Conservation (phyloP, 2,797 vertebrate genomes). For the Distichodus sexfasciatus region DNA sequence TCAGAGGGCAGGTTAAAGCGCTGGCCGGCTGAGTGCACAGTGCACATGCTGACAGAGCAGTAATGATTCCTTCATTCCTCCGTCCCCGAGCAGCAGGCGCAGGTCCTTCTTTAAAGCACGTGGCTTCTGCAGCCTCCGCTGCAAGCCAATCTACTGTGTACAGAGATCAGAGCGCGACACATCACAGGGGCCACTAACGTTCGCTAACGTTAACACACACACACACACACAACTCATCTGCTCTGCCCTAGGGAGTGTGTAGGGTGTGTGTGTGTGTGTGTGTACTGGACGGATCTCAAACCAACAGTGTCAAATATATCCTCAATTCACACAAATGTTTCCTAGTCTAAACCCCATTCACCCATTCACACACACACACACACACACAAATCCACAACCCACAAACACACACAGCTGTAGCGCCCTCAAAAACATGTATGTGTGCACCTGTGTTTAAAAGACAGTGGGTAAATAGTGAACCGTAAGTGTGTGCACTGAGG, state of each 20-base stretch:
- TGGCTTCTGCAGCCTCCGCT: constrained; percentile 68
- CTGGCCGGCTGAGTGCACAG: constrained; percentile 50
- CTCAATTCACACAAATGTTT: too few species aligned
- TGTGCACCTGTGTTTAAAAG: background rate
- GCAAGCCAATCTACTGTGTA: constrained; percentile 88
- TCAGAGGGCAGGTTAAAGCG: constrained; percentile 51
- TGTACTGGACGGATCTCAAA: too few species aligned
- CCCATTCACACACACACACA: too few species aligned
- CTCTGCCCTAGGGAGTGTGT: constrained; percentile 80
- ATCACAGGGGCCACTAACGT: constrained; percentile 91
- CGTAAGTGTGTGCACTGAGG: constrained; percentile 8
- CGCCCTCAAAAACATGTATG: too few species aligned
- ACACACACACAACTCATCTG: constrained; percentile 84
- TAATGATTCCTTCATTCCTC: constrained; percentile 70
- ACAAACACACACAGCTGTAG: too few species aligned
- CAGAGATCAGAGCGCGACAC: constrained; percentile 83
- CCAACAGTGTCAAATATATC: too few species aligned
- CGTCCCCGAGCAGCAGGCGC: constrained; percentile 58
- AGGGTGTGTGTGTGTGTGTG: background rate
- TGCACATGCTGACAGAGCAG: constrained; percentile 71
- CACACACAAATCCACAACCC: too few species aligned
- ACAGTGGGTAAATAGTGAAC: background rate
- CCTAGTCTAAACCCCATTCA: too few species aligned
- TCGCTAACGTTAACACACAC: too few species aligned
- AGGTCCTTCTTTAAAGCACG: constrained; percentile 74